phyloP scores from a whole-genome alignment of 2,888 invertebrate genomes.

The Pyralis farinalis region DNA sequence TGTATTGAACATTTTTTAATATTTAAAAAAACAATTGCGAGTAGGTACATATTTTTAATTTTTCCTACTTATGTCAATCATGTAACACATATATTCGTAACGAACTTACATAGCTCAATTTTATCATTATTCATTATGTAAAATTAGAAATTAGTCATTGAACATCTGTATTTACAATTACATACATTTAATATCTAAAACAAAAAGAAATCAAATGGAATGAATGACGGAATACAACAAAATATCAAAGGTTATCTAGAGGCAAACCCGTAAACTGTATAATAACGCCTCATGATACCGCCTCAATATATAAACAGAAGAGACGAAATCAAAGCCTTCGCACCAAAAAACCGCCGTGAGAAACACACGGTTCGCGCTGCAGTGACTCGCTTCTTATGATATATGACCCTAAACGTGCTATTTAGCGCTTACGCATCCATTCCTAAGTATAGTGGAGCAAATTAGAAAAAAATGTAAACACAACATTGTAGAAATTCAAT shows the following conservation, averaged over 20 bases:
- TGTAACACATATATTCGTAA: no score
- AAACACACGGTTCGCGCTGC: slow-evolving; percentile 52
- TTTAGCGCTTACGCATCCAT: slow-evolving; percentile 77
- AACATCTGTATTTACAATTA: no score
- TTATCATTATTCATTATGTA: no score
- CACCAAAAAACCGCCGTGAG: slow-evolving; percentile 62
- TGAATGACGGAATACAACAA: slow-evolving; percentile 45
- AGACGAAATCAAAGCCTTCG: slow-evolving; percentile 38
- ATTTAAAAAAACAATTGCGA: no score
- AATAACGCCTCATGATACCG: slow-evolving; percentile 48
- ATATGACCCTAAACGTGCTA: slow-evolving; percentile 78
- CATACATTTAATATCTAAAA: no score
- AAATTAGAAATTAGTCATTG: no score
- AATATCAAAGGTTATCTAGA: slow-evolving; percentile 67
- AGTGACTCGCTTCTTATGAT: slow-evolving; percentile 73
- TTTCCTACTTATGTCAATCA: no score
- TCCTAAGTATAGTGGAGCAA: slow-evolving; percentile 76
- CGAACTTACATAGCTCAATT: no score
- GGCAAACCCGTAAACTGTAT: slow-evolving; percentile 58
- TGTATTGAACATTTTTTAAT: no score
- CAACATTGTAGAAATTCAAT: slow-evolving; percentile 80
- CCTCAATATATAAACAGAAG: slow-evolving; percentile 35
- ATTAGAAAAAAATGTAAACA: slow-evolving; percentile 80
- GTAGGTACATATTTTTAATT: no score
- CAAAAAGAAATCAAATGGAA: background rate